A percentile compares a stretch with the other conserved stretches of the same genome.
phyloP scores from a whole-genome alignment of 2,888 invertebrate species.

The Agrochola lychnidis region DNA sequence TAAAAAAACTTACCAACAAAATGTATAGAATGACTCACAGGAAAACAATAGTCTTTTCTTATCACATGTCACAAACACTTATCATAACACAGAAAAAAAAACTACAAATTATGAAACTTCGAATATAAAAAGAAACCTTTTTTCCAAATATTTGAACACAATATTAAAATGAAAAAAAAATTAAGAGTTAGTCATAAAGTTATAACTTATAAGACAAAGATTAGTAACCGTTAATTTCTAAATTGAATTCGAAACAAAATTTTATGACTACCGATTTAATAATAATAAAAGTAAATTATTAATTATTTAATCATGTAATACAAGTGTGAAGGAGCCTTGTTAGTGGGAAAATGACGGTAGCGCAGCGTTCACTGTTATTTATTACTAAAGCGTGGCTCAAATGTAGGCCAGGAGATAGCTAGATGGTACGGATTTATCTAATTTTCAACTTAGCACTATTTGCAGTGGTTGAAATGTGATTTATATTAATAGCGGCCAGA shows the following conservation, averaged over 20 bases:
- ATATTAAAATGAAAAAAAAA: not conserved
- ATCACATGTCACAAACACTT: slow-evolving; percentile 53
- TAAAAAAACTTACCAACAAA: slow-evolving; percentile 38
- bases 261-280: not conserved
- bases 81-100: not conserved
- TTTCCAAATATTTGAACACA: not conserved
- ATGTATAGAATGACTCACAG: not conserved
- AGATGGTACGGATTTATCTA: slow-evolving; percentile 8
- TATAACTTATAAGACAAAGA: not conserved
- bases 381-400: slow-evolving; percentile 71
- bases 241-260: not conserved
- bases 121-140: not conserved
- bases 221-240: not conserved
- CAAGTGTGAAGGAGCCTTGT: slow-evolving; percentile 50
- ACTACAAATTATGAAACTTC: too few relatives aligned
- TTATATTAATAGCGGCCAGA: not conserved
- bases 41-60: slow-evolving; percentile 6
- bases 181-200: not conserved
- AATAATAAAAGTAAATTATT: slow-evolving; percentile 4
- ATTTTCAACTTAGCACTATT: slow-evolving; percentile 21
- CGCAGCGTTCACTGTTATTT: slow-evolving; percentile 70
- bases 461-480: not conserved
- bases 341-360: slow-evolving; percentile 68
- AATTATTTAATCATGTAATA: slow-evolving; percentile 18
- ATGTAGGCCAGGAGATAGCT: slow-evolving; percentile 59